phyloP scores from a whole-genome alignment of 1,140 invertebrate genomes.

The Nilaparvata lugens region DNA sequence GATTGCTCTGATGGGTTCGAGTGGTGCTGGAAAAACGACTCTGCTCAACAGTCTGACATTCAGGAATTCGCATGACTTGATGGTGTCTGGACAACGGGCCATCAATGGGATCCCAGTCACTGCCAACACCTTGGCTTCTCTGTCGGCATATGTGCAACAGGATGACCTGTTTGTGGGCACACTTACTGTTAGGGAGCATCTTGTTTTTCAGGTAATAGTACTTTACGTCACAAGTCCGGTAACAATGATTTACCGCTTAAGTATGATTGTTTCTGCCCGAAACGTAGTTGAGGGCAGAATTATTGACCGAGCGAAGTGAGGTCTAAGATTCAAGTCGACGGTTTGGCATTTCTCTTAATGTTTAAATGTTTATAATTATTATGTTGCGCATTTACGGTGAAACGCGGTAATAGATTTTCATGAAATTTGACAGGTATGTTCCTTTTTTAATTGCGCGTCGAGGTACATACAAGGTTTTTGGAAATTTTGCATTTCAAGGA shows the following conservation, averaged over 20 bases:
- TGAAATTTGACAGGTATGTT: too few relatives aligned
- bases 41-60: constrained; percentile 85
- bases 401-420: too few relatives aligned
- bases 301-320: too few relatives aligned
- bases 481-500: too few relatives aligned
- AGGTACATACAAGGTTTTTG: too few relatives aligned
- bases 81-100: constrained; percentile 56
- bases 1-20: constrained; percentile 87
- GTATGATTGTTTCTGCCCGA: too few relatives aligned
- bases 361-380: too few relatives aligned
- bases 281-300: too few relatives aligned
- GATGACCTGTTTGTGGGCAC: constrained; percentile 90
- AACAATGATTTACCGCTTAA: too few relatives aligned
- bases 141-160: constrained; percentile 93
- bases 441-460: too few relatives aligned
- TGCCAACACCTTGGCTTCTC: constrained; percentile 53
- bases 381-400: too few relatives aligned
- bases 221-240: too few relatives aligned
- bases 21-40: constrained; percentile 93
- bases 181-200: constrained; percentile 83
- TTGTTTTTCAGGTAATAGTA: constrained; percentile 65
- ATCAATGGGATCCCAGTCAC: constrained; percentile 59
- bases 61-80: constrained; percentile 54
- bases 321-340: constrained; percentile 25
- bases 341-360: constrained; percentile 18